These are phyloP conservation scores for Gobio occitaniae DNA, from an alignment of 2,797 vertebrate species.

Conservation along the genomic window DNA sequence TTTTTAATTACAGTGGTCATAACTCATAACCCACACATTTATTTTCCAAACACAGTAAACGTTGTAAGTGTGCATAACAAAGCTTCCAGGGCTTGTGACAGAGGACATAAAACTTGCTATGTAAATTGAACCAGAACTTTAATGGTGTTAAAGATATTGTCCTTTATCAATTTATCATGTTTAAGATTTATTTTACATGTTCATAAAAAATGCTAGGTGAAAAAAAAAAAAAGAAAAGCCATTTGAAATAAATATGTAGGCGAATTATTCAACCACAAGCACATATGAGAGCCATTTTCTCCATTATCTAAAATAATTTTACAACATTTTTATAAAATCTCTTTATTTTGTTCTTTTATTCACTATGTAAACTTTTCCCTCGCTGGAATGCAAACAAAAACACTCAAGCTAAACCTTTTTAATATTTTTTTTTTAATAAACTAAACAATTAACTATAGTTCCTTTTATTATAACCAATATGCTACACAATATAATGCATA, in stretches of 20 bases:
- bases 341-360: constrained; percentile 33
- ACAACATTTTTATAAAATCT: not conserved
- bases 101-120: constrained; percentile 4
- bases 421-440: constrained; percentile 7
- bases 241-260: not conserved
- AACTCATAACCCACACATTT: constrained; percentile 16
- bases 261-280: not conserved
- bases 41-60: constrained; percentile 5
- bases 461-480: constrained; percentile 26
- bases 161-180: not conserved
- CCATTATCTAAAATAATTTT: not conserved
- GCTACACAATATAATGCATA: constrained; percentile 44
- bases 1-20: constrained; percentile 3
- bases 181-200: constrained; percentile 26
- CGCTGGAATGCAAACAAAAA: constrained; percentile 68
- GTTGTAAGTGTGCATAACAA: not conserved
- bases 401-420: constrained; percentile 8
- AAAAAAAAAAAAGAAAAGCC: not conserved
- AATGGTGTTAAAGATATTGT: constrained; percentile 61
- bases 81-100: not conserved
- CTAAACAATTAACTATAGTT: constrained; percentile 45
- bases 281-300: not conserved
- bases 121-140: constrained; percentile 56
- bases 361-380: constrained; percentile 63
- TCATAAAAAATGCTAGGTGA: not conserved